These are phyloP conservation scores for Columba janthina DNA, from an alignment of 2,113 vertebrate species.

Conservation along the genomic window DNA sequence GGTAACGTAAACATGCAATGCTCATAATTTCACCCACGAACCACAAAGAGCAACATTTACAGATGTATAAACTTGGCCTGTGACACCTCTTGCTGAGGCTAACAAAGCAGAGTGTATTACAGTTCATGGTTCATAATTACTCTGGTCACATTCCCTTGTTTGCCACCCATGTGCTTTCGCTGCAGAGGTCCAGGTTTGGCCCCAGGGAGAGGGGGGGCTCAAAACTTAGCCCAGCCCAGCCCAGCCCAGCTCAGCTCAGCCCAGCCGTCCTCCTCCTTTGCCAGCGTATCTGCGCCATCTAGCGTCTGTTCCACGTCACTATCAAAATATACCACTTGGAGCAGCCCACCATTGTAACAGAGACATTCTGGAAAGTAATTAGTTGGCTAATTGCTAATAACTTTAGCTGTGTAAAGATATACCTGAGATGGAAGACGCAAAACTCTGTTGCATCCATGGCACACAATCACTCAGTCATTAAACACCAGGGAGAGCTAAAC, in stretches of 20 bases:
- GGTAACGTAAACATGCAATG: neutral
- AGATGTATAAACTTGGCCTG: accelerated
- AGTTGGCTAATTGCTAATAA: accelerated
- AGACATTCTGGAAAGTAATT: neutral
- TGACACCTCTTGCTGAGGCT: neutral
- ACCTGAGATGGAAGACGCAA: neutral
- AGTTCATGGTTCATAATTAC: accelerated
- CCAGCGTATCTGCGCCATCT: neutral
- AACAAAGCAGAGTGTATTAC: accelerated
- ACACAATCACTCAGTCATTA: accelerated
- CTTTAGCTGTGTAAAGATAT: too few species aligned
- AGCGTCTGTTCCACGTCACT: neutral
- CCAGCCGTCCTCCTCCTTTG: neutral
- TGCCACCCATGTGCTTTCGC: accelerated
- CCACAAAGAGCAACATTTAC: too few species aligned
- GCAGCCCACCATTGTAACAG: accelerated
- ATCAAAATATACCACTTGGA: accelerated
- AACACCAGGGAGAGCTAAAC: neutral
- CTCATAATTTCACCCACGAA: accelerated
- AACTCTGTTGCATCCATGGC: neutral
- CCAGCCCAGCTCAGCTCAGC: neutral
- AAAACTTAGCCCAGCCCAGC: neutral
- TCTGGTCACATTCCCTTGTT: too few species aligned
- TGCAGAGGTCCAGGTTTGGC: neutral
- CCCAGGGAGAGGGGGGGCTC: neutral